Evolutionary conservation across 2,113 vertebrate species (phyloP).

Genomic region (Aptenodytes forsteri): DNA sequence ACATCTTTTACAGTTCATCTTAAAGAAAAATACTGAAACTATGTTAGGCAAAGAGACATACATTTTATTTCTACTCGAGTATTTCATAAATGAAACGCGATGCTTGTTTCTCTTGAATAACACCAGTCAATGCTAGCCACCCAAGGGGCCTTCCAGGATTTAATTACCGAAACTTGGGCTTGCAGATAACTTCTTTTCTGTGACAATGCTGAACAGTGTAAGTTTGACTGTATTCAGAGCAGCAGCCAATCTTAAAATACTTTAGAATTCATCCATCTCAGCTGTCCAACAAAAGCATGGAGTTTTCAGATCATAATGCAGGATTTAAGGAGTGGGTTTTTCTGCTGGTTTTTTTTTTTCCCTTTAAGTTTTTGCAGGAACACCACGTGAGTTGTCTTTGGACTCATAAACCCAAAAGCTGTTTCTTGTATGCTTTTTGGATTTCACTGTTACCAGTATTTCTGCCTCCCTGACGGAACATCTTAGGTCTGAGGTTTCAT

Average conservation of each 20-base stretch:
- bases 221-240: conserved; percentile 57
- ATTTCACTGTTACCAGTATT: conserved; percentile 24
- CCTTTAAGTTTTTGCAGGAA: conserved; percentile 26
- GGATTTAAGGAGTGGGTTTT: conserved; percentile 48
- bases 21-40: background rate
- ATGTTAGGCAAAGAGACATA: background rate
- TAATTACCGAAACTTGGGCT: conserved; percentile 68
- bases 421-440: conserved; percentile 56
- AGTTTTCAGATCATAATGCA: conserved; percentile 53
- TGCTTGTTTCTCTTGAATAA: conserved; percentile 51
- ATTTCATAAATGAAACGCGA: conserved; percentile 20
- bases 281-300: conserved; percentile 74
- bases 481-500: conserved; percentile 38
- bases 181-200: conserved; percentile 70
- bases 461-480: conserved; percentile 21
- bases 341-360: background rate
- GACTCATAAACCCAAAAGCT: conserved; percentile 50
- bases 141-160: conserved; percentile 77
- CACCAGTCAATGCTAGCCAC: conserved; percentile 75
- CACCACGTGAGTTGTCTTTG: conserved; percentile 69
- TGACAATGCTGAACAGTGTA: conserved; percentile 62
- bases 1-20: background rate
- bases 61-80: background rate
- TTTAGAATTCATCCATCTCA: conserved; percentile 63
- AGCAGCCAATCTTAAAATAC: conserved; percentile 69